These are phyloP conservation scores for Geotrupes spiniger DNA, from an alignment of 2,888 invertebrate genomes.

Conservation along the genomic window DNA sequence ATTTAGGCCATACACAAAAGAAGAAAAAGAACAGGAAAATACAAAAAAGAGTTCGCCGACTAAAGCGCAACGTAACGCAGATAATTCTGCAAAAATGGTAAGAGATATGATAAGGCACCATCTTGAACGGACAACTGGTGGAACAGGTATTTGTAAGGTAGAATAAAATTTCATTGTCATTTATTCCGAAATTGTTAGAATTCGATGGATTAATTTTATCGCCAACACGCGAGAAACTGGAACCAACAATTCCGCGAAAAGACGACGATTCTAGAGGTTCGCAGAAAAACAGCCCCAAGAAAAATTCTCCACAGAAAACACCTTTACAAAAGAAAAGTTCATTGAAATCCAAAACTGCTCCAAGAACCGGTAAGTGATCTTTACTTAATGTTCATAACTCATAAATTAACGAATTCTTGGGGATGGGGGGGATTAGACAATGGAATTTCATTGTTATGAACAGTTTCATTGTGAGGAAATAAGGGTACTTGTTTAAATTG, in stretches of 20 bases:
- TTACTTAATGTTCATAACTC: background rate
- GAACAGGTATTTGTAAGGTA: conserved; percentile 54
- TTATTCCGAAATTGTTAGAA: conserved; percentile 38
- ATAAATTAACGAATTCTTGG: no score
- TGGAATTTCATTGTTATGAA: no score
- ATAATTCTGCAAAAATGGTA: conserved; percentile 53
- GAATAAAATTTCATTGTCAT: background rate
- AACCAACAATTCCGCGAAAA: conserved; percentile 62
- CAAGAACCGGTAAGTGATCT: conserved; percentile 50
- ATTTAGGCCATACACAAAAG: conserved; percentile 73
- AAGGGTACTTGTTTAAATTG: no score
- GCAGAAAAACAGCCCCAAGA: conserved; percentile 51
- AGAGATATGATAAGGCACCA: conserved; percentile 70
- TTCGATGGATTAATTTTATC: conserved; percentile 67
- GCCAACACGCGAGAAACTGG: conserved; percentile 68
- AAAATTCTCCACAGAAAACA: conserved; percentile 60
- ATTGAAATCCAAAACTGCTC: conserved; percentile 57
- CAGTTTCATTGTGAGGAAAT: no score
- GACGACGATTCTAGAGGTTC: conserved; percentile 55
- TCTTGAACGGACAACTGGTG: conserved; percentile 68
- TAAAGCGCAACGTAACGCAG: conserved; percentile 54
- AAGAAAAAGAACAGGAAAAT: conserved; percentile 83
- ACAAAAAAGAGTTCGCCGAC: conserved; percentile 76
- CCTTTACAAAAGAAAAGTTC: conserved; percentile 52
- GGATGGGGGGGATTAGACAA: no score